Evolutionary conservation across 2,113 vertebrate species (phyloP).

Genomic region (Dipodomys spectabilis): DNA sequence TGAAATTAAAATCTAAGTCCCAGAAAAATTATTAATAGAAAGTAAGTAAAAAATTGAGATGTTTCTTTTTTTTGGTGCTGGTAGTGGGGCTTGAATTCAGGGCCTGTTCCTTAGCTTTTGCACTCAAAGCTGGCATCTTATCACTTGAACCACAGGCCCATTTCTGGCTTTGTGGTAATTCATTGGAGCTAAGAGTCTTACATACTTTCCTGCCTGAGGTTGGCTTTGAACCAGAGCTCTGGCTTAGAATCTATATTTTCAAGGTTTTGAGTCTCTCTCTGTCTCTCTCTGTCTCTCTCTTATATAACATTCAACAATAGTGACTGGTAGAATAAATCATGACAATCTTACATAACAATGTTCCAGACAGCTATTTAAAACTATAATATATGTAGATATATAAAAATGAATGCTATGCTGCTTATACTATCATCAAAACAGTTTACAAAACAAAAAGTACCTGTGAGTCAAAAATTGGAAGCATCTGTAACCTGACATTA

Average conservation of each 20-base stretch:
- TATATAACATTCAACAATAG: neutral
- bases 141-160: too few relatives aligned
- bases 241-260: too few relatives aligned
- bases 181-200: too few relatives aligned
- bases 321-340: constrained; percentile 1
- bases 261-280: neutral
- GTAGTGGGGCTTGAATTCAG: too few relatives aligned
- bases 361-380: constrained; percentile 33
- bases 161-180: too few relatives aligned
- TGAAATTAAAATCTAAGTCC: constrained; percentile 52
- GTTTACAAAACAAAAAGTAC: constrained; percentile 32
- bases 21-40: constrained; percentile 42
- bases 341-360: neutral
- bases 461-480: constrained; percentile 1
- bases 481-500: neutral
- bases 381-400: neutral
- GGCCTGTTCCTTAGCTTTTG: too few relatives aligned
- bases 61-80: too few relatives aligned
- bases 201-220: too few relatives aligned
- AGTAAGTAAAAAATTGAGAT: neutral
- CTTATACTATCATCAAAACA: constrained; percentile 19
- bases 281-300: neutral
- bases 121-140: too few relatives aligned
- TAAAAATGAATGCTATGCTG: neutral
- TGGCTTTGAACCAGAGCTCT: too few relatives aligned